phyloP scores from a whole-genome alignment of 2,888 invertebrate species.

The Lypha dubia region DNA sequence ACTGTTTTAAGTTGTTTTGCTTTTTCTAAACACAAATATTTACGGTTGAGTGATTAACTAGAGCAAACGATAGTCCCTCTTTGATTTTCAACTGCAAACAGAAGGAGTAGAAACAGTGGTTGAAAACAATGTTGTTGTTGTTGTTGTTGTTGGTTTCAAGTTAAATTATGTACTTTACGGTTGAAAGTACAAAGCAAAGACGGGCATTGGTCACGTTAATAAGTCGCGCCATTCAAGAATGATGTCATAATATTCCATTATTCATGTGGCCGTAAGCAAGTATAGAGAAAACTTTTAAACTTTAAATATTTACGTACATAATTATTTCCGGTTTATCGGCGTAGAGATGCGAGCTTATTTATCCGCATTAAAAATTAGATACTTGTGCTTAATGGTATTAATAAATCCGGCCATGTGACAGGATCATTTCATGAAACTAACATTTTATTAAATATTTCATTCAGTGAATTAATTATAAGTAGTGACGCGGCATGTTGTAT shows the following conservation, averaged over 20 bases:
- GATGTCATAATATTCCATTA: no score
- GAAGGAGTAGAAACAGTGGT: conserved; percentile 44
- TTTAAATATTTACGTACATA: no score
- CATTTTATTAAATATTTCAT: no score
- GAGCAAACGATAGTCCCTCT: conserved; percentile 73
- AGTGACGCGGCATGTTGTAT: no score
- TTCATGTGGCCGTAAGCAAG: no score
- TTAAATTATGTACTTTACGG: conserved; percentile 55
- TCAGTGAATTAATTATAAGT: no score
- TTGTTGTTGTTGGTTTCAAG: conserved; percentile 67
- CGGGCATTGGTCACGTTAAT: background rate
- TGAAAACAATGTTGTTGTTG: conserved; percentile 62
- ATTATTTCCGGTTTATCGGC: no score
- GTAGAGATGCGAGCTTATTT: no score
- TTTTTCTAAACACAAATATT: conserved; percentile 78
- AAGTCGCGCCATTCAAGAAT: background rate
- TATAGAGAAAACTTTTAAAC: background rate
- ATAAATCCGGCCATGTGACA: no score
- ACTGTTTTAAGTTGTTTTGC: conserved; percentile 21
- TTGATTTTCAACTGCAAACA: conserved; percentile 21
- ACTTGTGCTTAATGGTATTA: no score
- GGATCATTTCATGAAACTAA: no score
- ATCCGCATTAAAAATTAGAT: no score
- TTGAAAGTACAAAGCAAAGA: conserved; percentile 48
- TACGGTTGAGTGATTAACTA: conserved; percentile 80